Evolutionary conservation across 2,113 vertebrate genomes (phyloP), one percentile per base, ranked within the genome.

Genomic region (Leucoraja erinaceus): DNA sequence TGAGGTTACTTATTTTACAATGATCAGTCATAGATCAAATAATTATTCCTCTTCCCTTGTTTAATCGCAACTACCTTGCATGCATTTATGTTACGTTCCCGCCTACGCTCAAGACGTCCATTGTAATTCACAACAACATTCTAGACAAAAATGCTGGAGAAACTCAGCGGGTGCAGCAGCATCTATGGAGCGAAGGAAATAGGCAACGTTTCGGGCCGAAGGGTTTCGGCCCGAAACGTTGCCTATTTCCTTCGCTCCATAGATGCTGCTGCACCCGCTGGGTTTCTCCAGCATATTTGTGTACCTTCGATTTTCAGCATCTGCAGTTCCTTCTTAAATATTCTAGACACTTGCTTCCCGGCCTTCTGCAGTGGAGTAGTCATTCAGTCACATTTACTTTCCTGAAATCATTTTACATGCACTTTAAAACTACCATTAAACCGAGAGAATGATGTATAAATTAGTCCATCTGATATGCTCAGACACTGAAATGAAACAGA

Each of bases 81-180:
- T 61, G 59, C 61, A 61, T 88, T 88, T 88, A 88, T 66, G 63
- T 88, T 14, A n/a, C 16, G n/a, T 88, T 88, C 83, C 83, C 63
- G 83, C 31, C 83, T 88, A 88, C 83, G 83, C 63, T 56, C 83
- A 16, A 18, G 83, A 86, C 61, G 83, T 63, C 59, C 12, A 86
- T 86, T 86, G 20, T 86, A 31, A 59, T 63, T 59, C 12, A n/a
- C 59, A n/a, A 5, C 25, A 1, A 9, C 47, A 56, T 3, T 83
- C 22, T 83, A 28, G 47, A 59, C 22, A 8, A n/a, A n/a, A n/a
- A n/a, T n/a, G n/a, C n/a, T n/a, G n/a, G n/a, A n/a, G n/a, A n/a
- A n/a, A n/a, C n/a, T n/a, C n/a, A n/a, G n/a, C n/a, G n/a, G n/a
- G n/a, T n/a, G n/a, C n/a, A n/a, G n/a, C n/a, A n/a, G n/a, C n/a